Evolutionary conservation across 2,888 invertebrate species (phyloP), one percentile per base, ranked within the genome.

Genomic region (Amblyjoppa fuscipennis): DNA sequence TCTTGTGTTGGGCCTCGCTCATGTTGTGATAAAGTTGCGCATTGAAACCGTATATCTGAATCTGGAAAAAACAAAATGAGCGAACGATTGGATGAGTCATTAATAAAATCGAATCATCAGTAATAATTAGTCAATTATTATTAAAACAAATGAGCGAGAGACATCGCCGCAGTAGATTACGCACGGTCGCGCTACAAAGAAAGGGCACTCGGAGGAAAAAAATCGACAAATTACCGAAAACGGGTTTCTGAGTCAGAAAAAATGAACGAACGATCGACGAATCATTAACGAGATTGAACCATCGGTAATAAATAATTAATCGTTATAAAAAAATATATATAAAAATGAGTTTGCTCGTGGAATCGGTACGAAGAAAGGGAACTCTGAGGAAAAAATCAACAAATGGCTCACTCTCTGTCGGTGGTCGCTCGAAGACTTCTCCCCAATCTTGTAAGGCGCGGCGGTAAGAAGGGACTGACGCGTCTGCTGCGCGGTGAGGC

Each of bases 11-110:
- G 5, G 99, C 99, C 94, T 99, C 98, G 41, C 98, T 97, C 97
- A 99, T 98, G 94, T 99, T 99, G 94, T 98, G 97, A 94, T 99
- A 99, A 77, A 99, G 95, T 94, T 99, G 99, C 88, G 98, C 98
- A 94, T 99, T 99, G 95, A 98, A 99, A 1, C 99, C 99, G 91
- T 99, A 98, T 83, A 99, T 95, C 95, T 99, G 99, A 91, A 99
- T 98, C 99, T 99, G 96, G 69, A 95, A 95, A 86, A 92, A 20
- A 88, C 86, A 85, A 66, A 75, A 53, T 20, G 20, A 56, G 25
- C 53, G 3, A 38, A n/a, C 28, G 1, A 7, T 28, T 6, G 28
- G 28, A 78, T 69, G 11, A 73, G 41, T 69, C 28, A 61, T 61
- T 61, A 28, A 75, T n/a, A 13, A 5, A 38, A 4, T 64, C 16